These are phyloP conservation scores for Tenthredo notha DNA, from an alignment of 2,888 invertebrate species.

Conservation along the genomic window DNA sequence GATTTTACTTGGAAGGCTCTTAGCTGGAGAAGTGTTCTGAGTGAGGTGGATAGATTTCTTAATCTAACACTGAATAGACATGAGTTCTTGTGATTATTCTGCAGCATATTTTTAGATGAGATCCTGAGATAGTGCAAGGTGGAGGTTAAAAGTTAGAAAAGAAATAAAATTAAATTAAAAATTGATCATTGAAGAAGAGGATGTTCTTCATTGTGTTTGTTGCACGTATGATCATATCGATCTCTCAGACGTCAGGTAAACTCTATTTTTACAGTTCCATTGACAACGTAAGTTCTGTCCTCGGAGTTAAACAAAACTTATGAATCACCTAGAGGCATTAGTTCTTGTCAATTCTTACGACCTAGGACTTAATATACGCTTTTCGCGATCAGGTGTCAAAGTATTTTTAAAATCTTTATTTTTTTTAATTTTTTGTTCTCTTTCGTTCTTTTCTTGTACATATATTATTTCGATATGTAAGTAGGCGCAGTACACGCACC, in stretches of 20 bases:
- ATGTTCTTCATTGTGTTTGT: background rate
- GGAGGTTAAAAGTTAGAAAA: background rate
- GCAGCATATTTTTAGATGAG: background rate
- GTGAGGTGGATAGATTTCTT: background rate
- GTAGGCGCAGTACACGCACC: background rate
- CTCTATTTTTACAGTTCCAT: conserved; percentile 43
- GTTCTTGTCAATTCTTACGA: conserved; percentile 1
- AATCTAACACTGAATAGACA: background rate
- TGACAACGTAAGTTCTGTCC: conserved; percentile 26
- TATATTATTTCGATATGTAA: background rate
- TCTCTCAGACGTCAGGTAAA: background rate
- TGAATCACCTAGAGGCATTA: conserved; percentile 43
- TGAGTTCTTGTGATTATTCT: background rate
- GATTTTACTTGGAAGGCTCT: background rate
- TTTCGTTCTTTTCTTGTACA: background rate
- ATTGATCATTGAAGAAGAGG: background rate
- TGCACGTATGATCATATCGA: background rate
- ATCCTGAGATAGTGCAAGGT: background rate
- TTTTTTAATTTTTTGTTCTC: background rate
- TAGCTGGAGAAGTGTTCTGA: background rate
- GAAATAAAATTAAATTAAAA: background rate
- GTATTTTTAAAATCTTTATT: background rate
- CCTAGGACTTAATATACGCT: background rate
- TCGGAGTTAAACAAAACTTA: conserved; percentile 20
- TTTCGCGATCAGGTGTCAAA: conserved; percentile 3